Evolutionary conservation across 2,797 vertebrate genomes (phyloP).

Genomic region (Enoplosus armatus): DNA sequence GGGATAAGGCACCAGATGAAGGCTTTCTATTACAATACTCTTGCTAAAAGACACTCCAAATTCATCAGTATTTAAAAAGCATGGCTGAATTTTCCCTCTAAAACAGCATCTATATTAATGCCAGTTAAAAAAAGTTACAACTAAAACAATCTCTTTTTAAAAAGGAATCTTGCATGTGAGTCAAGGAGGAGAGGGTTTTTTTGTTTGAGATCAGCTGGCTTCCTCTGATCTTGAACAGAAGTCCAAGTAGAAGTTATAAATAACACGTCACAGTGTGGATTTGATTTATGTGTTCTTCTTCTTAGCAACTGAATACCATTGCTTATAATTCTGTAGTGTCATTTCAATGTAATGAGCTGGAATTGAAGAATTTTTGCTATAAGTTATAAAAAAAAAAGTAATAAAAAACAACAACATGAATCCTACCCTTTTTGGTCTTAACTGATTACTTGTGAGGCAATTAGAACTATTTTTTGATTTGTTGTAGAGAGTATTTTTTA

Average conservation of each 20-base stretch:
- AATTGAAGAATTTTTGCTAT: neutral
- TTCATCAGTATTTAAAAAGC: slow-evolving; percentile 1
- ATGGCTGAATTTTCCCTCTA: neutral
- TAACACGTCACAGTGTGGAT: slow-evolving; percentile 31
- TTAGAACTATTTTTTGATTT: neutral
- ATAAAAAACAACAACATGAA: neutral
- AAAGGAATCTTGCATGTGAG: neutral
- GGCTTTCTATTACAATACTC: neutral
- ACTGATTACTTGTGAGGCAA: neutral
- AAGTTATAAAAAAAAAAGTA: neutral
- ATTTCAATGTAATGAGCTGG: neutral
- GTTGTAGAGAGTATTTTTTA: neutral
- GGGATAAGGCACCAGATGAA: neutral
- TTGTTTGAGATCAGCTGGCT: slow-evolving; percentile 13
- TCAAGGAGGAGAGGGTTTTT: neutral
- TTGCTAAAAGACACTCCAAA: neutral
- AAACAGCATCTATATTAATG: neutral
- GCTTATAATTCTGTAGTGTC: neutral
- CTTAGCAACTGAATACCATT: neutral
- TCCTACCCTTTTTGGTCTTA: neutral
- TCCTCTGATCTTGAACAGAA: slow-evolving; percentile 16
- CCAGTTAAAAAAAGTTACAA: neutral
- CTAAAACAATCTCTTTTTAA: neutral
- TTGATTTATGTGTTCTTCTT: slow-evolving; percentile 28
- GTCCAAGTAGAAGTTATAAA: slow-evolving; percentile 34